Percentiles rank a stretch among this genome's conserved stretches.
These are phyloP conservation scores for Mormyrus hasselquistii DNA, from an alignment of 2,797 vertebrate genomes.

Conservation along the genomic window DNA sequence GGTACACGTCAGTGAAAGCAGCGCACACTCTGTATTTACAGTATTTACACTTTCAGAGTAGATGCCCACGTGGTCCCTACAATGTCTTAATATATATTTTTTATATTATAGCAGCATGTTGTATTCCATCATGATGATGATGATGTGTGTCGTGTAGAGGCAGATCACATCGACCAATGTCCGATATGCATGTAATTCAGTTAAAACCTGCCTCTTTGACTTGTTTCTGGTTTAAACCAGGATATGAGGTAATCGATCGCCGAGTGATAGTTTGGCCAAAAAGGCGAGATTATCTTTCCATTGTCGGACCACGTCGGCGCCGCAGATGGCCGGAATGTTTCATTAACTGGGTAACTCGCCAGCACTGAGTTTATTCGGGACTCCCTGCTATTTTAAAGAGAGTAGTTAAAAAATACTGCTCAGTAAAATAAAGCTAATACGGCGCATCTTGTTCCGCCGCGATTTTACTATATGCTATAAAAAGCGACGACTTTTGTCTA, in stretches of 20 bases:
- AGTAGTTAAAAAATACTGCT: neutral
- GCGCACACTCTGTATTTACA: neutral
- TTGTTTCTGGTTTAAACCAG: neutral
- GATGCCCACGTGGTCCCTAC: neutral
- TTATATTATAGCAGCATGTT: neutral
- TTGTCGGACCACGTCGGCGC: neutral
- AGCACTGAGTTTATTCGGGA: neutral
- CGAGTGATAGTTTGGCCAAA: no score
- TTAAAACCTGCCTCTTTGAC: neutral
- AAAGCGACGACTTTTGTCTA: neutral
- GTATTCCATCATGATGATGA: neutral
- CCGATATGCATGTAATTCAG: neutral
- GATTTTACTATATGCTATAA: neutral
- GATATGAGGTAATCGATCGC: neutral
- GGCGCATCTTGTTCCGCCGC: neutral
- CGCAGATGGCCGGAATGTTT: neutral
- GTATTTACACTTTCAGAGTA: neutral
- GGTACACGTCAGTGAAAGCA: conserved; percentile 26
- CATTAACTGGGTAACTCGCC: neutral
- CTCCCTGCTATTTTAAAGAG: conserved; percentile 11
- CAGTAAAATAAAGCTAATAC: neutral
- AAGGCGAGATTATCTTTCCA: neutral
- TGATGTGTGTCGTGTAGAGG: neutral
- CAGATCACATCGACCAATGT: neutral
- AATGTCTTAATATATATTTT: neutral